Base-by-base conservation (phyloP, 1,140 invertebrate genomes). In the Oreohelix idahoensis region DNA sequence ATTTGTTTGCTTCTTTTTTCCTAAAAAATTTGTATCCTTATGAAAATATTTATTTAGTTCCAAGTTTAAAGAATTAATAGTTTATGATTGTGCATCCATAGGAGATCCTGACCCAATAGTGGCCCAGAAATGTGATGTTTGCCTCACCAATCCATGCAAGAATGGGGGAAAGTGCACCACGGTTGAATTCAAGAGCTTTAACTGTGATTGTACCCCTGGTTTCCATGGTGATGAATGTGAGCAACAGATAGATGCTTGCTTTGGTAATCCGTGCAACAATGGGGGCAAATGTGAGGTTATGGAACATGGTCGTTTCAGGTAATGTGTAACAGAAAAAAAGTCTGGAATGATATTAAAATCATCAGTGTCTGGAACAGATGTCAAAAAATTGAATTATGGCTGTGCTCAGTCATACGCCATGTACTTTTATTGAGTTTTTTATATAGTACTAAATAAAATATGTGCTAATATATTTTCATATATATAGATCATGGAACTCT, bases 181-280 rank as follows among this genome's bases (percentile, higher is more conserved):
- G 38, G 80, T 86, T 0, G 89, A 89, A 39, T 92, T 92, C 84
- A 91, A 92, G 70, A 88, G 90, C 71, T 92, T 87, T 81, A 87
- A 79, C 51, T 92, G 91, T 83, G 84, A 89, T 10, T 93, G 92
- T 85, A 80, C 89, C 29, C 88, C 89, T 80, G 92, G 91, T 49
- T 98, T 95, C 92, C 98, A 97, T 17, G 98, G 98, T 0, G 96
- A 96, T 0, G 97, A 97, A 89, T 99, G 98, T 90, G 97, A 99
- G 90, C 96, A 96, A 89, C 95, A 97, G 75, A 97, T 99, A 78
- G 98, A 99, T 91, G 96, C 98, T 89, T 99, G 98, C 91, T 97
- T 98, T 91, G 97, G 96, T 77, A 95, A 95, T 2, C 97, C 97
- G 0, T 99, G 97, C 90, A 90, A 94, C 51, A 97, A 98, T 89